Percentiles rank a stretch among this genome's conserved stretches.
phyloP scores from a whole-genome alignment of 1,140 invertebrate genomes.

The Oscheius sp. region DNA sequence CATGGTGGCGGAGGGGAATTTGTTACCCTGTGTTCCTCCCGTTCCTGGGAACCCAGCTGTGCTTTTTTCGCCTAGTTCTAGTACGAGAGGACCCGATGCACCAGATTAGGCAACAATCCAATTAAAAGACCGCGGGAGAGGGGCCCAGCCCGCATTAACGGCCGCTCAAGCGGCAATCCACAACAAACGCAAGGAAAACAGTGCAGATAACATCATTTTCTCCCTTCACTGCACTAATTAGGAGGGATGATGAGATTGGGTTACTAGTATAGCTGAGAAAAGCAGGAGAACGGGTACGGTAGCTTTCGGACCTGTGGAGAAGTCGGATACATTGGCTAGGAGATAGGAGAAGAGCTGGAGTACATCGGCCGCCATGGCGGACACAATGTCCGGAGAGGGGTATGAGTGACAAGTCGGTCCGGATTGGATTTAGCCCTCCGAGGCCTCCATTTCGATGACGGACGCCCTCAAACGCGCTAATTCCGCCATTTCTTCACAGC shows the following conservation, averaged over 20 bases:
- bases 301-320: slow-evolving; percentile 29
- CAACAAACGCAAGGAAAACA: background rate
- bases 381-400: background rate
- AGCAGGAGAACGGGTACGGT: background rate
- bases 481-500: slow-evolving; percentile 4
- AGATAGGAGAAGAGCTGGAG: slow-evolving; percentile 54
- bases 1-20: background rate
- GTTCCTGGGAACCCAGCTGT: too few relatives aligned
- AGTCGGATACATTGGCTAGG: slow-evolving; percentile 54
- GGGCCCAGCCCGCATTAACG: slow-evolving; percentile 3
- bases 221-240: too few relatives aligned
- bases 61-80: background rate
- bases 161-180: background rate
- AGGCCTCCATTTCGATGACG: slow-evolving; percentile 10
- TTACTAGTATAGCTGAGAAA: background rate
- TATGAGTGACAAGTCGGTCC: slow-evolving; percentile 13
- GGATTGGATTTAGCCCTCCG: slow-evolving; percentile 9
- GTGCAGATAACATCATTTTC: too few relatives aligned
- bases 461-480: slow-evolving; percentile 8
- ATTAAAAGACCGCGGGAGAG: background rate
- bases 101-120: slow-evolving; percentile 11
- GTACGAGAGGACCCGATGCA: background rate
- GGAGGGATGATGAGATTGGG: background rate
- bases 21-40: background rate
- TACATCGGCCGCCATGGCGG: slow-evolving; percentile 48